These are phyloP conservation scores for Pollachius pollachius DNA, from an alignment of 2,113 vertebrate species.

Conservation along the genomic window DNA sequence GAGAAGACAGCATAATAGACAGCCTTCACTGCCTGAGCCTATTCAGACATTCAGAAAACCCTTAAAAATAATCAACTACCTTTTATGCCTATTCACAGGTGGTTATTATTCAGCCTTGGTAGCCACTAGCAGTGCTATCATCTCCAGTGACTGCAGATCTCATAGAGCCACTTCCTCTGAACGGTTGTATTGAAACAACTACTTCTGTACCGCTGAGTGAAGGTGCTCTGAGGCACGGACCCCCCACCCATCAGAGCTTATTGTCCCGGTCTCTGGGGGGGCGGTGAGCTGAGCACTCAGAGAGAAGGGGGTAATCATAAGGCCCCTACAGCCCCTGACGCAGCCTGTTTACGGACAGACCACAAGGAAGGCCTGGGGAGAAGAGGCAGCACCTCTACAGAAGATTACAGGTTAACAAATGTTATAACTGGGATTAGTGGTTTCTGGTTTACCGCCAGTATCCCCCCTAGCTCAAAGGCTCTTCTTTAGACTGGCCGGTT, in stretches of 20 bases:
- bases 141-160: neutral
- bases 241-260: neutral
- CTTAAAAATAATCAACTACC: no score
- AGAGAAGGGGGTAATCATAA: neutral
- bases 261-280: neutral
- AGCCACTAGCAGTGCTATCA: neutral
- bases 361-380: neutral
- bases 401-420: no score
- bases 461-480: no score
- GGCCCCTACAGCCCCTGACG: neutral
- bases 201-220: neutral
- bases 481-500: no score
- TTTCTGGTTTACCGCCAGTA: no score
- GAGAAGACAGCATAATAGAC: neutral
- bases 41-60: neutral
- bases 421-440: no score
- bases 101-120: neutral
- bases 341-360: neutral
- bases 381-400: neutral
- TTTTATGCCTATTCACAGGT: neutral
- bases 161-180: neutral
- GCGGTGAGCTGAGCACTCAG: neutral
- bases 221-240: neutral
- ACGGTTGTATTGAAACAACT: neutral
- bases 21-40: neutral